Base-by-base conservation (phyloP, 2,888 invertebrate species). In the Brachyptera putata region DNA sequence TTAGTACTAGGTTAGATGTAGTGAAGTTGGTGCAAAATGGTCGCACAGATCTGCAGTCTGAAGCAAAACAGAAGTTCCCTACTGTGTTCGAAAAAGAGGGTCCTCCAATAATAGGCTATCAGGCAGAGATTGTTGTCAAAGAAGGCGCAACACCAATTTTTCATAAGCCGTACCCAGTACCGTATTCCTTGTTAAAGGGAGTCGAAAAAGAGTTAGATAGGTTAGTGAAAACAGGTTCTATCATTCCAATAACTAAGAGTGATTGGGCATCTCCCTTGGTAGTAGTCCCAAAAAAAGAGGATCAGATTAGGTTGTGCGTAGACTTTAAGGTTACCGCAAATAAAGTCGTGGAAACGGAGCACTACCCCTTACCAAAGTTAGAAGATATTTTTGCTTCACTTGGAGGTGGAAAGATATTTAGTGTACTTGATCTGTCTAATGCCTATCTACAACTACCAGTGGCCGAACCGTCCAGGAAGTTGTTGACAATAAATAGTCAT, bases 261-360 rank as follows among this genome's bases (percentile, higher is more conserved):
- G 25, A 49, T 3, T 49, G 48, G 48, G 48, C 48, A 7, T 49
- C 48, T 3, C 48, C 48, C 1, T 11, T 71, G 4, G 69, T 71
- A 0, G 62, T 70, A 41, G 69, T 71, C 2, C 68, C 67, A 21
- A 70, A 72, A 58, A 64, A 58, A 37, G 66, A 66, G 48, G 62
- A 65, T 4, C 62, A 24, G 3, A 13, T 49, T 2, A 53, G 61
- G 41, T 55, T 64, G 14, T 67, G 65, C 62, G 67, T 60, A 4
- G 66, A 67, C 63, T 67, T 62, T 37, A 66, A 63, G 43, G 57
- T 58, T 21, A 67, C 69, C 3, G 61, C 69, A 21, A 70, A 70
- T 57, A 68, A 67, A 4, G 57, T 64, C 13, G 24, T 70, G 37
- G 56, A 67, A 26, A 60, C 66, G 13, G 69, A 70, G 22, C 63